Evolutionary conservation across 2,113 vertebrate species (phyloP).

Genomic region (Panthera leo): DNA sequence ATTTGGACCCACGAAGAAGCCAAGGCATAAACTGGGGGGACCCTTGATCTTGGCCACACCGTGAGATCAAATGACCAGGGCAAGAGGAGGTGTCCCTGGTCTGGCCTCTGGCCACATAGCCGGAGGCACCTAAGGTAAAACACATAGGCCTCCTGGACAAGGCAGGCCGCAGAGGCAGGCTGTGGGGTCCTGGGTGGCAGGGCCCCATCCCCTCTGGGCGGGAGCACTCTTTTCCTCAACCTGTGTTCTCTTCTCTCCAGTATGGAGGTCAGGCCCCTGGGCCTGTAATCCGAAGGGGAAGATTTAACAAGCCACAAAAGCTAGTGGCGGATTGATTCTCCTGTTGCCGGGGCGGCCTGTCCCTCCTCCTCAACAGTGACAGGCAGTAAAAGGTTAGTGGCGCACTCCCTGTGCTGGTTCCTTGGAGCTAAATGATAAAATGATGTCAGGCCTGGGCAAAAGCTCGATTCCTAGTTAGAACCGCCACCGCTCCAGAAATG

Average conservation of each 20-base stretch:
- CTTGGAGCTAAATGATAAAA: background rate
- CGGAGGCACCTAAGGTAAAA: background rate
- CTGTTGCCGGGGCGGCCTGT: fast-evolving
- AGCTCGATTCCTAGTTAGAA: fast-evolving
- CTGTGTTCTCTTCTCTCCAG: fast-evolving
- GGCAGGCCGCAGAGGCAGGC: background rate
- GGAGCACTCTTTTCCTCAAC: background rate
- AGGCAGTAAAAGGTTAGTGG: background rate
- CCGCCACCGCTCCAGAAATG: background rate
- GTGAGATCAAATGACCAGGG: background rate
- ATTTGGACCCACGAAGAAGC: background rate
- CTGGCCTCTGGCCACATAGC: background rate
- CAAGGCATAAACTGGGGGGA: background rate
- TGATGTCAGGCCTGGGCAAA: fast-evolving
- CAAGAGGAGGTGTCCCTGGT: background rate
- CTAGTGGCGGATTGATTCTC: background rate
- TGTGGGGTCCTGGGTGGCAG: fast-evolving
- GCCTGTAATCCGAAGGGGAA: background rate
- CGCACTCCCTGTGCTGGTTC: background rate
- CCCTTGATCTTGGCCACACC: background rate
- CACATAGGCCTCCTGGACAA: background rate
- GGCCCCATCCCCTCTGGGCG: background rate
- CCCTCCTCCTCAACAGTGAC: background rate
- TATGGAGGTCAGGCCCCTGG: background rate
- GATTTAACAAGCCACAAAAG: background rate